Evolutionary conservation across 1,140 invertebrate species (phyloP).

Genomic region (Meloidogyne floridensis): DNA sequence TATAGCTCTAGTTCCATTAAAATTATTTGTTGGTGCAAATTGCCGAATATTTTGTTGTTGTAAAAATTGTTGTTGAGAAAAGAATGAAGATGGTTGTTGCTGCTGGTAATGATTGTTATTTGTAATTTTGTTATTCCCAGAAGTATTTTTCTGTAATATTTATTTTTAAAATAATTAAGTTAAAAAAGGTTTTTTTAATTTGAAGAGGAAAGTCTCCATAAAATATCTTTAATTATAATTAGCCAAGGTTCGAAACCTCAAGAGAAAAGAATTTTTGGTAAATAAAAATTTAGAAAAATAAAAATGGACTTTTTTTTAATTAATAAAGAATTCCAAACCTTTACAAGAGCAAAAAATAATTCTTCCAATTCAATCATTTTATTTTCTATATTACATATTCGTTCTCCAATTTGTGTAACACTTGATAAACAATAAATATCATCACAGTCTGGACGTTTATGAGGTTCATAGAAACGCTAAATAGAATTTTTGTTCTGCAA

Average conservation of each 20-base stretch:
- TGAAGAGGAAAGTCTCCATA: too few relatives aligned
- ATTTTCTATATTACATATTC: conserved; percentile 24
- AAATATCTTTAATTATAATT: too few relatives aligned
- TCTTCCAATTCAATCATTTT: conserved; percentile 22
- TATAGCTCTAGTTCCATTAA: background rate
- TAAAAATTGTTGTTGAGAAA: background rate
- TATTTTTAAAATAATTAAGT: too few relatives aligned
- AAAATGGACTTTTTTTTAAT: too few relatives aligned
- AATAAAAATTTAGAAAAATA: background rate
- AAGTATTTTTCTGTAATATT: background rate
- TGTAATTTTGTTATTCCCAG: background rate
- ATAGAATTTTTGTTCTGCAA: background rate
- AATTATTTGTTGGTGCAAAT: background rate
- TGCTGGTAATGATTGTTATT: background rate
- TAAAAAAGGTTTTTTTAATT: too few relatives aligned
- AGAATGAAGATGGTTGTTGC: background rate
- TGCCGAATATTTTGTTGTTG: background rate
- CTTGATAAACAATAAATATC: conserved; percentile 27
- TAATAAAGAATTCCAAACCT: background rate
- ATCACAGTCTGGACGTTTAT: conserved; percentile 11
- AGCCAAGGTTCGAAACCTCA: background rate
- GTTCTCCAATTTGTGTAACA: conserved; percentile 29
- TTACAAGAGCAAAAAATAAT: background rate
- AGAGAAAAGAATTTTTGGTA: background rate
- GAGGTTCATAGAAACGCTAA: conserved; percentile 31